Conservation (phyloP, 2,888 invertebrate species). For the Pheosia tremula region DNA sequence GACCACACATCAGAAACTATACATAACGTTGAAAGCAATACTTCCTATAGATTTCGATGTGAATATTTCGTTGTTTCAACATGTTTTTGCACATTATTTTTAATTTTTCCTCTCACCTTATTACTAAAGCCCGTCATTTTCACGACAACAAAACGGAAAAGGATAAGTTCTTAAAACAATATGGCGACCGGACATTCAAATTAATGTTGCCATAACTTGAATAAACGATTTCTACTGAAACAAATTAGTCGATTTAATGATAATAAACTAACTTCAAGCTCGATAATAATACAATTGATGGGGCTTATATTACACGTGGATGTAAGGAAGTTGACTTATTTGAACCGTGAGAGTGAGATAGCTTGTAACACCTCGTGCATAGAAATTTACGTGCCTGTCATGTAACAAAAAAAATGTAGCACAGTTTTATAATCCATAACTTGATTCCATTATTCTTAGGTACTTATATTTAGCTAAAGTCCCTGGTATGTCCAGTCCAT, state of each 20-base stretch:
- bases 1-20: slow-evolving; percentile 13
- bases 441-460: neutral
- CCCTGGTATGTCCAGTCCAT: too few relatives aligned
- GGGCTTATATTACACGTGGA: too few relatives aligned
- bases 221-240: slow-evolving; percentile 7
- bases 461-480: neutral
- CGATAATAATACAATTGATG: too few relatives aligned
- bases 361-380: too few relatives aligned
- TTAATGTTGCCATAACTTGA: slow-evolving; percentile 39
- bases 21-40: slow-evolving; percentile 7
- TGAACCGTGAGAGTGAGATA: too few relatives aligned
- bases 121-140: slow-evolving; percentile 93
- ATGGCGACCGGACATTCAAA: slow-evolving; percentile 78
- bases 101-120: slow-evolving; percentile 85
- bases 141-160: slow-evolving; percentile 89
- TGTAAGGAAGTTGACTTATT: too few relatives aligned
- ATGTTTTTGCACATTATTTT: slow-evolving; percentile 24
- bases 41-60: slow-evolving; percentile 6
- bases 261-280: neutral
- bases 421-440: too few relatives aligned
- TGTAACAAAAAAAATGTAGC: too few relatives aligned
- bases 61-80: slow-evolving; percentile 18
- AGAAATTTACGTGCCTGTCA: too few relatives aligned
- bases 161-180: slow-evolving; percentile 74
- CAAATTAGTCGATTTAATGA: slow-evolving; percentile 17